Base-by-base conservation (phyloP, 2,888 invertebrate species). In the Ecliptopera silaceata region DNA sequence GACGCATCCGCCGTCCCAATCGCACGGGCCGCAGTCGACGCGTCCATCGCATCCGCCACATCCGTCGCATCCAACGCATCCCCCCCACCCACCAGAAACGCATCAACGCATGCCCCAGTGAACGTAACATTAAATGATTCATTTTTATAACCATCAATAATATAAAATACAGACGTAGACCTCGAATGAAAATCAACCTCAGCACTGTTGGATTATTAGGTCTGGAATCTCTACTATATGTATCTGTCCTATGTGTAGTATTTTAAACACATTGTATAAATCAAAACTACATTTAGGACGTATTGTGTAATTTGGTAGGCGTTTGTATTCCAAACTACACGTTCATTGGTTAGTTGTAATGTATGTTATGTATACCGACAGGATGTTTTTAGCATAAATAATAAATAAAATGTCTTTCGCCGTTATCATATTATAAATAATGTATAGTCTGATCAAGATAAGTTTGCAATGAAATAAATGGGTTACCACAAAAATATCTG, bases 101-200 rank as follows among this genome's bases (percentile, higher is more conserved):
- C 74, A 71, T 18, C 79, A 69, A 4, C 72, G 74, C 42, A 72
- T 77, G 74, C 77, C 73, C 31, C 76, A 83, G 71, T 82, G 68
- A 75, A 38, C 17, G 6, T 31, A 29, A 41, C 12, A 41, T 22
- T 4, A 4, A 39, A 4, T n/a, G 15, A 11, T 39, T 18, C 18
- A 18, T 8, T 10, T 39, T n/a, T 18, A 18, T 12, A 12, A 34
- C 34, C 34, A 12, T 12, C 5, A 12, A 34, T 5, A 34, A 34
- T 13, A 12, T 4, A 34, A 34, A 12, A 12, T 12, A 34, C 12
- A 12, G 6, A 22, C 4, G 2, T 26, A n/a, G n/a, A 26, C 26
- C 4, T 20, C 26, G 4, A n/a, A 8, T 26, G 10, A 8, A 26
- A 26, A 8, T 26, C 8, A 8, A 6, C 26, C 10, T 26, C 10